Conservation (phyloP, 2,113 vertebrate species). For the Diadophis punctatus region DNA sequence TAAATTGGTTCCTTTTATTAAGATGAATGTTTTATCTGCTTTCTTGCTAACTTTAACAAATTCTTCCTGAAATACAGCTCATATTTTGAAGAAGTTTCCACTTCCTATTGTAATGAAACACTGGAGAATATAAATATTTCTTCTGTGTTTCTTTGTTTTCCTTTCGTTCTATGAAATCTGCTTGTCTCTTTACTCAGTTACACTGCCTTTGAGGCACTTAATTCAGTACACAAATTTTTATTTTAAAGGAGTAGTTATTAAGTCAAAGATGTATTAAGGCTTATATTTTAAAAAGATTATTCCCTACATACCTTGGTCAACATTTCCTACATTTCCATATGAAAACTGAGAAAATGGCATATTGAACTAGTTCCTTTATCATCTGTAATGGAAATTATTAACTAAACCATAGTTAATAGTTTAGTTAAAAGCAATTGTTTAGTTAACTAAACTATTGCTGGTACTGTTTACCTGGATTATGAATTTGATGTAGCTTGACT, state of each 20-base stretch:
- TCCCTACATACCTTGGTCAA: conserved; percentile 38
- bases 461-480: neutral
- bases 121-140: conserved; percentile 22
- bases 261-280: conserved; percentile 29
- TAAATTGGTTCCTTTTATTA: conserved; percentile 36
- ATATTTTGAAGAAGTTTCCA: conserved; percentile 25
- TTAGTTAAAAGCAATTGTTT: too few relatives aligned
- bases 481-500: neutral
- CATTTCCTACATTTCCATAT: conserved; percentile 12
- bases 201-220: conserved; percentile 54
- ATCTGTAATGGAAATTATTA: neutral
- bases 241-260: conserved; percentile 27
- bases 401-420: neutral
- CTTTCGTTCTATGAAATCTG: conserved; percentile 55
- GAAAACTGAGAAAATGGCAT: neutral
- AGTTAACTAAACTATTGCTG: neutral
- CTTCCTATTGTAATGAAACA: conserved; percentile 18
- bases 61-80: conserved; percentile 24
- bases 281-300: conserved; percentile 10
- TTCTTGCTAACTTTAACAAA: conserved; percentile 29
- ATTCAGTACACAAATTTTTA: conserved; percentile 49
- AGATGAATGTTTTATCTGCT: conserved; percentile 32
- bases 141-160: neutral
- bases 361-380: neutral
- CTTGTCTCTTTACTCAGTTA: conserved; percentile 37